These are phyloP conservation scores for Amphiprion ocellaris DNA, from an alignment of 2,113 vertebrate genomes.

Conservation along the genomic window DNA sequence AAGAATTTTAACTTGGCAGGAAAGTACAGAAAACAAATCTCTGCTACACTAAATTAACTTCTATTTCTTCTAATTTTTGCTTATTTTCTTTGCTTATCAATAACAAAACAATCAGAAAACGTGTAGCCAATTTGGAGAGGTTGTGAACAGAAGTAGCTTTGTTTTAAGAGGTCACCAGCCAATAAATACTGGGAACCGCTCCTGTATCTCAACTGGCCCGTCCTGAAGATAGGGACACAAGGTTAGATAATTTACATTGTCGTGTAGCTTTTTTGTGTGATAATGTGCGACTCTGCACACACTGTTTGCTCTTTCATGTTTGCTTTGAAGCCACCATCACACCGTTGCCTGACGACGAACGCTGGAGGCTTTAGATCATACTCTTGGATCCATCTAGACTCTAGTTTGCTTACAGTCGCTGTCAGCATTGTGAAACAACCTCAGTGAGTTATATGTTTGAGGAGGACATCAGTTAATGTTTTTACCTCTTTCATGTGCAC, in stretches of 20 bases:
- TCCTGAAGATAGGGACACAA: too few relatives aligned
- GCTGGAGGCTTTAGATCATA: background rate
- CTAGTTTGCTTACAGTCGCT: background rate
- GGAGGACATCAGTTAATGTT: background rate
- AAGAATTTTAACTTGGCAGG: background rate
- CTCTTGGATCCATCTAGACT: background rate
- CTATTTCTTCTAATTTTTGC: background rate
- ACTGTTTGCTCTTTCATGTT: background rate
- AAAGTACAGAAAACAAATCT: too few relatives aligned
- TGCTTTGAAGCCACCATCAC: background rate
- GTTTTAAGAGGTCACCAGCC: too few relatives aligned
- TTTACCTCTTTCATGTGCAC: background rate
- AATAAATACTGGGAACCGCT: too few relatives aligned
- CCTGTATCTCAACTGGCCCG: too few relatives aligned
- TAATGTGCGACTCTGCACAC: too few relatives aligned
- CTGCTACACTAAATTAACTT: too few relatives aligned
- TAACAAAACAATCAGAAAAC: too few relatives aligned
- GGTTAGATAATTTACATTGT: too few relatives aligned
- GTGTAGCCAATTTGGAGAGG: too few relatives aligned
- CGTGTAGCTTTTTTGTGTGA: too few relatives aligned
- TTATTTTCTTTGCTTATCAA: background rate
- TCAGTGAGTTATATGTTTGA: background rate
- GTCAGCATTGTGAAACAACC: background rate
- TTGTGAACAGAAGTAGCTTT: too few relatives aligned
- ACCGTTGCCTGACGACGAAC: background rate